Conservation (phyloP, 2,113 vertebrate genomes). For the Gavia stellata region DNA sequence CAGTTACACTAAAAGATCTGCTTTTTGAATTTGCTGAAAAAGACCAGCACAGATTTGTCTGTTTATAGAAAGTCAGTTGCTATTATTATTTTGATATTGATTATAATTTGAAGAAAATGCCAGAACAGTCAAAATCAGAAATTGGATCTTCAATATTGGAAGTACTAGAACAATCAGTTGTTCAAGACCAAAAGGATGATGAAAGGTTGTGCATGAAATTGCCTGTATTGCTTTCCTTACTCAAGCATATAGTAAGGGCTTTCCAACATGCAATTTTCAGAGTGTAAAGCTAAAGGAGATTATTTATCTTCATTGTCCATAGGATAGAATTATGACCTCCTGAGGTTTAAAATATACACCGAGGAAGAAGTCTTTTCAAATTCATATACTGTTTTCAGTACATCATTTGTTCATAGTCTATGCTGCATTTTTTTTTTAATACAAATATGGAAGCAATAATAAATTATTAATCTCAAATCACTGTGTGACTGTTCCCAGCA, state of each 20-base stretch:
- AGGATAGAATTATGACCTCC: neutral
- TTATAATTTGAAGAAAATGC: constrained; percentile 1
- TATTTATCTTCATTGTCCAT: neutral
- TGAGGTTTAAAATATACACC: neutral
- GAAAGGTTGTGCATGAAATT: neutral
- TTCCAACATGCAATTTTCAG: neutral
- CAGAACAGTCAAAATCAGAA: neutral
- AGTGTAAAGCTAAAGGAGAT: neutral
- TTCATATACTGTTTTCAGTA: neutral
- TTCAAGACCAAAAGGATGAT: neutral
- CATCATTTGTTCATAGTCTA: neutral
- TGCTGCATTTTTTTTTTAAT: neutral
- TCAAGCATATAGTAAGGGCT: neutral
- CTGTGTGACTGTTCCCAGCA: constrained; percentile 74
- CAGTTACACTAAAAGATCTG: neutral
- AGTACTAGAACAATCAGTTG: neutral
- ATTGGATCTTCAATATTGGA: neutral
- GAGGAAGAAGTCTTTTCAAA: neutral
- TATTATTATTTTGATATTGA: neutral
- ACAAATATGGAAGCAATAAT: constrained; percentile 67
- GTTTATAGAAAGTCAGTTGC: neutral
- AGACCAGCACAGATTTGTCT: neutral
- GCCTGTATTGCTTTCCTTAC: neutral
- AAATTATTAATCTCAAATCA: constrained; percentile 79
- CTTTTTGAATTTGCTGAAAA: neutral